phyloP scores from a whole-genome alignment of 2,797 vertebrate species.

The Gymnoscopelus braueri region DNA sequence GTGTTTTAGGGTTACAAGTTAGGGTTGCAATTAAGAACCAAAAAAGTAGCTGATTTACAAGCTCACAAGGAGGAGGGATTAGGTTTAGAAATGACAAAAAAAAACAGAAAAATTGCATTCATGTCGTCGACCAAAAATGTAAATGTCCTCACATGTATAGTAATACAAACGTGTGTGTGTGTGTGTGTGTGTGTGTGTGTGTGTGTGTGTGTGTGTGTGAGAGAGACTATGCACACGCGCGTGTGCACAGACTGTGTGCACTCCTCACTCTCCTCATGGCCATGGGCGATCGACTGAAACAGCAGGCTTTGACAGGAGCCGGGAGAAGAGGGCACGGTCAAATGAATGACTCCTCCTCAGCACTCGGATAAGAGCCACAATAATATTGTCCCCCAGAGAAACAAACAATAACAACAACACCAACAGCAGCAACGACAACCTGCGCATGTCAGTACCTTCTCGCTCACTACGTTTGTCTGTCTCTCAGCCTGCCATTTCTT shows the following conservation, averaged over 20 bases:
- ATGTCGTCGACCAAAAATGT: too few species aligned
- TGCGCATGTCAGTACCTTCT: slow-evolving; percentile 40
- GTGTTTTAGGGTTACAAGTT: too few species aligned
- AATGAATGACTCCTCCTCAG: slow-evolving; percentile 62
- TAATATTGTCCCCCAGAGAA: slow-evolving; percentile 33
- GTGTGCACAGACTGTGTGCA: neutral
- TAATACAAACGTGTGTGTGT: neutral
- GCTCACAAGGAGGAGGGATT: too few species aligned
- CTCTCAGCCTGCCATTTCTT: slow-evolving; percentile 1
- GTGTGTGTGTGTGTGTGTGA: neutral
- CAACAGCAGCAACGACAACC: slow-evolving; percentile 43
- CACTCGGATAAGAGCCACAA: slow-evolving; percentile 42
- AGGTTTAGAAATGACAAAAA: too few species aligned
- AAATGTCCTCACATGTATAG: too few species aligned
- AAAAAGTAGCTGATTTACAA: too few species aligned
- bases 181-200: neutral
- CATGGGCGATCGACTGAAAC: slow-evolving; percentile 57
- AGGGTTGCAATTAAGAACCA: too few species aligned
- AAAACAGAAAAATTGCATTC: too few species aligned
- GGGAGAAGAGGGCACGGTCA: slow-evolving; percentile 34
- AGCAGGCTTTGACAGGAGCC: slow-evolving; percentile 50
- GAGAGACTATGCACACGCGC: neutral
- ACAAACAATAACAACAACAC: slow-evolving; percentile 10
- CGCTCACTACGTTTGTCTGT: slow-evolving; percentile 10
- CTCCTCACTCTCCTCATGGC: slow-evolving; percentile 41